A percentile compares a stretch with the other conserved stretches of the same genome.
These are phyloP conservation scores for Ochotona princeps DNA, from an alignment of 2,113 vertebrate species.

Conservation along the genomic window DNA sequence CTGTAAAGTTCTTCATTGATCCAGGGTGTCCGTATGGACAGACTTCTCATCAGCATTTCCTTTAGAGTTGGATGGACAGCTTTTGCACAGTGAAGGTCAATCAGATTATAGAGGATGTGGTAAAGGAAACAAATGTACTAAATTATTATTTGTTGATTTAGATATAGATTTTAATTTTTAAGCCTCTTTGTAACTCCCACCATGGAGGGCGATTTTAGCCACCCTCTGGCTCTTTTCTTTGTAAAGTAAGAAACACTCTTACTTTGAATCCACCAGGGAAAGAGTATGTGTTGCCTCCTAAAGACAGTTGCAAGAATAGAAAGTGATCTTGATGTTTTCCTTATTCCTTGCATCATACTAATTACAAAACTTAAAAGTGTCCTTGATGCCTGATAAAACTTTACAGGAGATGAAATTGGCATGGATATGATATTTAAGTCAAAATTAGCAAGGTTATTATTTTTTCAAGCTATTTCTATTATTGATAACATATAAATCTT, in stretches of 20 bases:
- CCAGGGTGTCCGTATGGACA: not conserved
- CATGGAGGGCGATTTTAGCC: not conserved
- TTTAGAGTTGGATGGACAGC: not conserved
- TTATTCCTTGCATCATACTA: not conserved
- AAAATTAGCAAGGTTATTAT: slow-evolving; percentile 66
- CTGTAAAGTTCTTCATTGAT: slow-evolving; percentile 2
- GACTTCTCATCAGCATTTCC: not conserved
- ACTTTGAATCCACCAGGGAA: not conserved
- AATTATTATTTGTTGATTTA: slow-evolving; percentile 30
- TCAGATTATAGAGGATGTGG: not conserved
- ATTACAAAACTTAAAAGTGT: slow-evolving; percentile 20
- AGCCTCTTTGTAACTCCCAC: not conserved
- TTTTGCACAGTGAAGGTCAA: not conserved
- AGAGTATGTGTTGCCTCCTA: not conserved
- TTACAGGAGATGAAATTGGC: slow-evolving; percentile 17
- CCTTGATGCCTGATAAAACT: slow-evolving; percentile 53
- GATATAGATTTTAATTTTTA: slow-evolving; percentile 25
- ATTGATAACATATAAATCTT: slow-evolving; percentile 72
- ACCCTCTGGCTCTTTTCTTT: not conserved
- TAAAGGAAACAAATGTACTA: not conserved
- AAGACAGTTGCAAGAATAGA: not conserved
- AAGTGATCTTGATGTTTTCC: not conserved
- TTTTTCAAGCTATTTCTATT: slow-evolving; percentile 71
- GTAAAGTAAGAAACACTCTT: slow-evolving; percentile 32
- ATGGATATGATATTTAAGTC: slow-evolving; percentile 61